These are phyloP conservation scores for Echinometra lucunter DNA, from an alignment of 53 echinoderm and acorn worm species.

Conservation along the genomic window DNA sequence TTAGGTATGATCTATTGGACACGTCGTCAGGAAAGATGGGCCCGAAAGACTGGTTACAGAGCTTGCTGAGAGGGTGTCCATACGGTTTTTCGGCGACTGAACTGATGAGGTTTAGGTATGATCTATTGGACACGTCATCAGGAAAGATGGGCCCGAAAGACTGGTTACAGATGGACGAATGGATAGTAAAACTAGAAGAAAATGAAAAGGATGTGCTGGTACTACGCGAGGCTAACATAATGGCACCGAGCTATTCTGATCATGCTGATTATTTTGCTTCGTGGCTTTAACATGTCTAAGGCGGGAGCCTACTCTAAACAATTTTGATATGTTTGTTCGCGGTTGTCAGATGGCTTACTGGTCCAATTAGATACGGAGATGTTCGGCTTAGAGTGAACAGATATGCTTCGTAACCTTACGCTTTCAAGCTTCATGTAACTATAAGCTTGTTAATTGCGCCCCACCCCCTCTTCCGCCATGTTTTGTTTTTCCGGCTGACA, in stretches of 20 bases:
- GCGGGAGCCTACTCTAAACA: neutral
- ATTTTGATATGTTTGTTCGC: neutral
- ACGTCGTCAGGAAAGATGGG: too few species aligned
- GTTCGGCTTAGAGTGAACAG: neutral
- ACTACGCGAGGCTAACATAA: neutral
- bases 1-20: too few species aligned
- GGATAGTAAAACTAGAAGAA: too few species aligned
- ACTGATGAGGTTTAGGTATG: too few species aligned
- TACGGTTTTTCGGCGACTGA: too few species aligned
- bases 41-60: too few species aligned
- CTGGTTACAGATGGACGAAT: too few species aligned
- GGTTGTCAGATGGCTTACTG: neutral
- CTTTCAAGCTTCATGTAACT: neutral
- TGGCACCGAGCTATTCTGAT: neutral
- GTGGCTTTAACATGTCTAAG: neutral
- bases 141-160: too few species aligned
- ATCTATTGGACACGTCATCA: too few species aligned
- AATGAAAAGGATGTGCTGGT: too few species aligned
- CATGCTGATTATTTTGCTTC: neutral
- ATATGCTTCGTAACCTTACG: neutral
- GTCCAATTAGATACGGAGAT: constrained; percentile 14
- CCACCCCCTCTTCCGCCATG: neutral
- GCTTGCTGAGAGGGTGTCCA: too few species aligned
- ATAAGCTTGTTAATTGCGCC: neutral
- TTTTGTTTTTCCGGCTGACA: neutral